Conservation (phyloP, 30 jellyfish, hydroid and myxozoan genomes). For the Aurelia aurita complex sp. Pacific region DNA sequence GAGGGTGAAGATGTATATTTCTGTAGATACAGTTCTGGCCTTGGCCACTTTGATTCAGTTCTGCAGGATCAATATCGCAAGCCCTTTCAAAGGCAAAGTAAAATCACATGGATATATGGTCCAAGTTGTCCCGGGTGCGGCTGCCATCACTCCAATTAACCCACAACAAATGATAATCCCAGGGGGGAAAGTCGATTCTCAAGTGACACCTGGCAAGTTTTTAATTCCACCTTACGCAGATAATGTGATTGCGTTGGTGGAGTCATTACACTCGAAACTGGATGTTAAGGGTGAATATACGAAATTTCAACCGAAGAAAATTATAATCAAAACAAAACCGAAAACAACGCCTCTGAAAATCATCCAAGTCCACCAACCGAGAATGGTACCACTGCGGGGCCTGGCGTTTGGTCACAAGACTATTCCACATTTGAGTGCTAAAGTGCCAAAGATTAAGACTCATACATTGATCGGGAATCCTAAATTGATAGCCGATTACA, state of each 20-base stretch:
- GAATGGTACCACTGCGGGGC: conserved; percentile 13
- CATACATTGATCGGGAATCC: too few species aligned
- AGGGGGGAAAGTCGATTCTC: conserved; percentile 35
- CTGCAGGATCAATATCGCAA: too few species aligned
- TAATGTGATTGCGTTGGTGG: conserved; percentile 33
- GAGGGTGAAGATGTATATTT: too few species aligned
- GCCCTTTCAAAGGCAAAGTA: conserved; percentile 37
- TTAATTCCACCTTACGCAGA: conserved; percentile 29
- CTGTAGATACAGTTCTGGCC: too few species aligned
- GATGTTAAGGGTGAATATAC: conserved; percentile 58
- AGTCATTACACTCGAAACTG: conserved; percentile 26
- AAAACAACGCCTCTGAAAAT: conserved; percentile 4
- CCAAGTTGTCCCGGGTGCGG: conserved; percentile 21
- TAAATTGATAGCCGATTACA: too few species aligned
- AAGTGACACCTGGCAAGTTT: conserved; percentile 9
- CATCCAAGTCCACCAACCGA: conserved; percentile 1
- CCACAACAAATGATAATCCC: conserved; percentile 35
- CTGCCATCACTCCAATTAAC: conserved; percentile 19
- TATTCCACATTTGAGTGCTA: neutral
- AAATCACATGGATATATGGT: conserved; percentile 20
- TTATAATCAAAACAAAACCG: conserved; percentile 7
- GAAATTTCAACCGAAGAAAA: conserved; percentile 41
- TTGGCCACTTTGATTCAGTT: too few species aligned
- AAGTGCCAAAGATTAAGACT: neutral
- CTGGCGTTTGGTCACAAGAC: neutral